Base-by-base conservation (phyloP, 1,140 invertebrate genomes). In the Delia radicum region DNA sequence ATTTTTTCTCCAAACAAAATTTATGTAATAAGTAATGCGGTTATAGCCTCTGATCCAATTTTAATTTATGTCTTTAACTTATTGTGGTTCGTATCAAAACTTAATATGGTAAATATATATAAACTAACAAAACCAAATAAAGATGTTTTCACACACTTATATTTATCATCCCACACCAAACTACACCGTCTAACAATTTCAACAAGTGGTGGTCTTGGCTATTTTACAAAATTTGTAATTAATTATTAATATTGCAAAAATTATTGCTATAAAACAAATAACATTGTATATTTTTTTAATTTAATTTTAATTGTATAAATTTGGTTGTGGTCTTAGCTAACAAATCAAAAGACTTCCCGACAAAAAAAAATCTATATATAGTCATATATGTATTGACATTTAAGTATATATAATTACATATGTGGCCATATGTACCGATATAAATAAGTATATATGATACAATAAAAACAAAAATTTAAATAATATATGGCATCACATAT, bases 261-360 rank as follows among this genome's bases (percentile, higher is more conserved):
- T 42, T 42, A 42, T 42, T 42, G 4, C 10, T 42, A 42, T 10
- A 5, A 5, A 42, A 42, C 10, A 42, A 42, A 42, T 42, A 42
- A 42, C 0, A 42, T 42, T 42, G 37, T 42, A 42, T 15, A 42
- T 42, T 42, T 15, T 42, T 42, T 42, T 42, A 13, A n/a, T n/a
- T n/a, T n/a, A n/a, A n/a, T n/a, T n/a, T n/a, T n/a, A n/a, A n/a
- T 21, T 55, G 21, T 55, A 55, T 7, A 24, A 55, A 55, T 55
- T 55, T 55, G 48, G 48, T 55, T 55, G 48, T 55, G 48, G 48
- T 55, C 24, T 55, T 55, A 55, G 48, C 48, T 55, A 55, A 55
- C 48, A 55, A 55, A 48, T 15, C 13, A 48, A 48, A 55, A 8
- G 48, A n/a, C n/a, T 37, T 37, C 1, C 13, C 13, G 13, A 37